Percentiles rank a stretch among this genome's conserved stretches.
Conservation (phyloP, 2,113 vertebrate genomes). For the Nycticebus coucang region DNA sequence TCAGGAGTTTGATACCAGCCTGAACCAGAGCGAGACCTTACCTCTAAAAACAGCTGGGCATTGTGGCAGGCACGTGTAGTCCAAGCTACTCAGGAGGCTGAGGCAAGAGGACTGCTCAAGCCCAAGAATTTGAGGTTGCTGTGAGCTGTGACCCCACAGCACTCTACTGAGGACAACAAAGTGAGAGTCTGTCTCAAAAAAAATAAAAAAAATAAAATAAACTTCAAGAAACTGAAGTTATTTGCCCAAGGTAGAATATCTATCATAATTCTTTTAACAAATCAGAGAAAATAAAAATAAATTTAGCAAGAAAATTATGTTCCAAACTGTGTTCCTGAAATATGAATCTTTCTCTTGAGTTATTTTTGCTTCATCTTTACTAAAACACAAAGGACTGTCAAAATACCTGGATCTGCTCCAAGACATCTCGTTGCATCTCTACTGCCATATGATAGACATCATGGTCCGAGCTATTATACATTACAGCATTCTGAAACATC, state of each 20-base stretch:
- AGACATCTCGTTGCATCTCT: slow-evolving; percentile 98
- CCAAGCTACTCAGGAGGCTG: too few species aligned
- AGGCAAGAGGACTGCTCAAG: too few species aligned
- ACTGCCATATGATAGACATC: slow-evolving; percentile 99
- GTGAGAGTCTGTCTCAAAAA: too few species aligned
- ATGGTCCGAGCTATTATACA: slow-evolving; percentile 99
- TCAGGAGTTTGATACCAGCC: too few species aligned
- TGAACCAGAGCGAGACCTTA: too few species aligned
- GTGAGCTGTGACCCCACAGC: too few species aligned
- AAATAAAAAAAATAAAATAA: neutral
- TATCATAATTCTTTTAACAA: slow-evolving; percentile 49
- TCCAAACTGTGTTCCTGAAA: neutral
- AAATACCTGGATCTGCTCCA: slow-evolving; percentile 96
- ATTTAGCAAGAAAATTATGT: slow-evolving; percentile 39
- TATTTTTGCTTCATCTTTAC: slow-evolving; percentile 36
- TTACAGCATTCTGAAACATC: slow-evolving; percentile 99
- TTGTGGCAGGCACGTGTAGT: too few species aligned
- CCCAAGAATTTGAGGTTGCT: too few species aligned
- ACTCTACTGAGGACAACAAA: too few species aligned
- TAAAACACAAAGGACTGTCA: slow-evolving; percentile 47
- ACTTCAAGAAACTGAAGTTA: slow-evolving; percentile 32
- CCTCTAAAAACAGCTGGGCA: too few species aligned
- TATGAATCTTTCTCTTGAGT: neutral
- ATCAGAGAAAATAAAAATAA: slow-evolving; percentile 43
- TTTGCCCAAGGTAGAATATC: slow-evolving; percentile 20